Evolutionary conservation across 2,797 vertebrate genomes (phyloP).

Genomic region (Sarcophilus harrisii): DNA sequence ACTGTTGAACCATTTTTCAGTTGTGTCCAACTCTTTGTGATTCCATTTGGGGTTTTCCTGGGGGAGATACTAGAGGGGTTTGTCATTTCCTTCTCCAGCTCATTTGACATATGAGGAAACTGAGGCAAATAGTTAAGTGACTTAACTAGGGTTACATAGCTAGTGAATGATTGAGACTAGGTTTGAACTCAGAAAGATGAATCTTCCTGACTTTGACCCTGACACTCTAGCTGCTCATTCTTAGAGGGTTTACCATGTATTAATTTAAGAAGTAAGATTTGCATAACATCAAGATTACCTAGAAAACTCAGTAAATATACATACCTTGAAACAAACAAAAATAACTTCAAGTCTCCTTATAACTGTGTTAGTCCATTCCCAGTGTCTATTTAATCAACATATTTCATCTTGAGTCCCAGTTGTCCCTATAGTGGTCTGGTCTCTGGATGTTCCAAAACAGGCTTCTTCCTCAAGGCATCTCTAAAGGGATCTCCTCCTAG

Average conservation of each 20-base stretch:
- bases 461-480: not conserved
- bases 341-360: not conserved
- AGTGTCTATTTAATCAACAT: not conserved
- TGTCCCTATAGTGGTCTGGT: not conserved
- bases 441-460: not conserved
- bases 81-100: not conserved
- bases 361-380: not conserved
- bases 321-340: not conserved
- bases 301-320: not conserved
- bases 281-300: not conserved
- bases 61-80: too few relatives aligned
- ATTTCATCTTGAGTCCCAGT: not conserved
- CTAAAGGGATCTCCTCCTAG: not conserved
- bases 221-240: not conserved
- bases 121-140: not conserved
- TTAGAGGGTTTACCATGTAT: not conserved
- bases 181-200: not conserved
- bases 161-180: not conserved
- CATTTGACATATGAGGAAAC: not conserved
- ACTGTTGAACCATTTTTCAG: not conserved
- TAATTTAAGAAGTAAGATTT: not conserved
- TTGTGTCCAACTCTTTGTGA: not conserved
- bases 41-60: not conserved
- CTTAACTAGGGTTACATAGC: not conserved
- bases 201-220: not conserved